Evolutionary conservation across 2,888 invertebrate genomes (phyloP).

Genomic region (Mayetiola destructor): DNA sequence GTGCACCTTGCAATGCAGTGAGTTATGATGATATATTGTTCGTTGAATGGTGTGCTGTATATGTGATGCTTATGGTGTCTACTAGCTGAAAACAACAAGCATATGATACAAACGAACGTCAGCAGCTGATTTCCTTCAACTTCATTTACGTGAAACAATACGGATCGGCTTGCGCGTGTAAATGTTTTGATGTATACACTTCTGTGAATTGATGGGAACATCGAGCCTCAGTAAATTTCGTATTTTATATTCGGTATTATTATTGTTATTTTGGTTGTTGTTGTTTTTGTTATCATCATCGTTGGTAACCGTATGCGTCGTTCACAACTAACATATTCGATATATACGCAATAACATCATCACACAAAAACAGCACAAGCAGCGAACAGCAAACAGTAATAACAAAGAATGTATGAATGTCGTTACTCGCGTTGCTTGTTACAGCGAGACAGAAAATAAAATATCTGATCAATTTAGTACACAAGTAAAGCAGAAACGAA

Average conservation of each 20-base stretch:
- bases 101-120: constrained; percentile 7
- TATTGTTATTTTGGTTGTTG: background rate
- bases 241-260: background rate
- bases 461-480: too few relatives aligned
- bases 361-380: background rate
- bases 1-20: too few relatives aligned
- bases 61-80: background rate
- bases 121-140: constrained; percentile 1
- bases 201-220: too few relatives aligned
- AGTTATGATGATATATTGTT: too few relatives aligned
- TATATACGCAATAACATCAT: constrained; percentile 2
- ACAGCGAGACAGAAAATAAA: too few relatives aligned
- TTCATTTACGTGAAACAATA: background rate
- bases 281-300: background rate
- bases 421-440: too few relatives aligned
- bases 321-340: background rate
- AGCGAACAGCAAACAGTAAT: background rate
- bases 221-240: too few relatives aligned
- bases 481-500: background rate
- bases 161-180: background rate
- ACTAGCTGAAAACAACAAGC: background rate
- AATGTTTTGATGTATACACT: background rate
- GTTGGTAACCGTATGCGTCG: too few relatives aligned
- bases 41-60: background rate
- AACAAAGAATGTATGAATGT: too few relatives aligned